Conservation (phyloP, 2,888 invertebrate genomes). For the Phragmatobia fuliginosa region DNA sequence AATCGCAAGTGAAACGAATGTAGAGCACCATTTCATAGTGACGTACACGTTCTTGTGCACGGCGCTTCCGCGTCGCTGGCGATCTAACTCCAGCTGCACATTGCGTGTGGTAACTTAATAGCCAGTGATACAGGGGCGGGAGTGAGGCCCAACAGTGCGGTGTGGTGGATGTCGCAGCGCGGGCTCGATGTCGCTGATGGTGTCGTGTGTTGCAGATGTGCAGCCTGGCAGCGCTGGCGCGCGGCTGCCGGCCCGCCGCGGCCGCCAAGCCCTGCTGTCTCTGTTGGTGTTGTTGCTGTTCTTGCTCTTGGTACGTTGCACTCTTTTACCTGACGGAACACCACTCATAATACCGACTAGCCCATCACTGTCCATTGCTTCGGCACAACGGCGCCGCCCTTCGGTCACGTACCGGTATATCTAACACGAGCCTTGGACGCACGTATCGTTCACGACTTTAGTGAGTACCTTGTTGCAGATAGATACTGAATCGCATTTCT, state of each 20-base stretch:
- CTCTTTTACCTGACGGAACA: too few species aligned
- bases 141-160: background rate
- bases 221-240: slow-evolving; percentile 84
- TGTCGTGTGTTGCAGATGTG: slow-evolving; percentile 73
- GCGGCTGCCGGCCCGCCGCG: slow-evolving; percentile 83
- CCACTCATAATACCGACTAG: background rate
- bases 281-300: slow-evolving; percentile 88
- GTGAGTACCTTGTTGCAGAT: background rate
- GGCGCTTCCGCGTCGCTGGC: background rate
- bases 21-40: background rate
- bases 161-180: background rate
- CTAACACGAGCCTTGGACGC: background rate
- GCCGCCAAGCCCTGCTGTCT: slow-evolving; percentile 86
- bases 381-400: background rate
- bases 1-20: background rate
- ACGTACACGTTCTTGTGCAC: background rate
- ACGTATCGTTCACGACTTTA: background rate
- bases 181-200: background rate
- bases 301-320: slow-evolving; percentile 85
- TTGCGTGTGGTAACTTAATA: background rate
- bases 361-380: slow-evolving; percentile 1
- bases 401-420: background rate
- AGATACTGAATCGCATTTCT: background rate
- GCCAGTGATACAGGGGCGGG: background rate
- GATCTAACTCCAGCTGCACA: background rate